Percentiles rank a stretch among this genome's conserved stretches.
These are phyloP conservation scores for Oscheius sp. DNA, from an alignment of 2,888 invertebrate genomes.

Conservation along the genomic window DNA sequence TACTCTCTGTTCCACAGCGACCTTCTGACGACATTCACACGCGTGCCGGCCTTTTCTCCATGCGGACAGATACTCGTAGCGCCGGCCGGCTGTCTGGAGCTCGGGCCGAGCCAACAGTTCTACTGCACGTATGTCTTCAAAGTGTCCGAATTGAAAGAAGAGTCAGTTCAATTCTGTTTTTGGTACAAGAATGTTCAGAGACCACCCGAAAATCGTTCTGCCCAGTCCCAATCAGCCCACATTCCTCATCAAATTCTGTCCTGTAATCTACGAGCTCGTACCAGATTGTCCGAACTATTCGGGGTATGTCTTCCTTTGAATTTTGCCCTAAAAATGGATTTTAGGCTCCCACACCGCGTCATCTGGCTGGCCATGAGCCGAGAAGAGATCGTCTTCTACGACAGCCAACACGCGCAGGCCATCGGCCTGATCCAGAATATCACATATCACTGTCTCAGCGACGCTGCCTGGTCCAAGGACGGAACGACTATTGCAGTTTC, in stretches of 20 bases:
- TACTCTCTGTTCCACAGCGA: conserved; percentile 87
- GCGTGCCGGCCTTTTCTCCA: conserved; percentile 88
- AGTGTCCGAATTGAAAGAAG: conserved; percentile 74
- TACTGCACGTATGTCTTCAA: conserved; percentile 79
- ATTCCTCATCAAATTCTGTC: conserved; percentile 86
- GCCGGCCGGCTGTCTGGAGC: conserved; percentile 77
- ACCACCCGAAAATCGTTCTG: conserved; percentile 15
- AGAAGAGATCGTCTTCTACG: conserved; percentile 84
- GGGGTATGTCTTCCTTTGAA: conserved; percentile 9
- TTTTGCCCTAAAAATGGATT: conserved; percentile 20
- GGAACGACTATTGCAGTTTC: conserved; percentile 84
- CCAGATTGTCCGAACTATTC: conserved; percentile 28
- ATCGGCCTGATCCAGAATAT: conserved; percentile 85
- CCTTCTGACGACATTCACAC: conserved; percentile 91
- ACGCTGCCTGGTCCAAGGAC: conserved; percentile 88
- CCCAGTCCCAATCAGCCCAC: conserved; percentile 79
- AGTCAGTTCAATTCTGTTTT: conserved; percentile 70
- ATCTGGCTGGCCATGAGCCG: conserved; percentile 92
- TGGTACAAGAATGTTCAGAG: conserved; percentile 3
- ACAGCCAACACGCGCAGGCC: conserved; percentile 86
- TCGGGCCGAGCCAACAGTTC: conserved; percentile 73
- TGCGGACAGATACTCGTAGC: conserved; percentile 91
- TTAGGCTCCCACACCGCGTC: conserved; percentile 82
- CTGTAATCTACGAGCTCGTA: conserved; percentile 81
- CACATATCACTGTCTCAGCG: conserved; percentile 87